phyloP scores from a whole-genome alignment of 2,113 vertebrate species.

The Microtus pennsylvanicus region DNA sequence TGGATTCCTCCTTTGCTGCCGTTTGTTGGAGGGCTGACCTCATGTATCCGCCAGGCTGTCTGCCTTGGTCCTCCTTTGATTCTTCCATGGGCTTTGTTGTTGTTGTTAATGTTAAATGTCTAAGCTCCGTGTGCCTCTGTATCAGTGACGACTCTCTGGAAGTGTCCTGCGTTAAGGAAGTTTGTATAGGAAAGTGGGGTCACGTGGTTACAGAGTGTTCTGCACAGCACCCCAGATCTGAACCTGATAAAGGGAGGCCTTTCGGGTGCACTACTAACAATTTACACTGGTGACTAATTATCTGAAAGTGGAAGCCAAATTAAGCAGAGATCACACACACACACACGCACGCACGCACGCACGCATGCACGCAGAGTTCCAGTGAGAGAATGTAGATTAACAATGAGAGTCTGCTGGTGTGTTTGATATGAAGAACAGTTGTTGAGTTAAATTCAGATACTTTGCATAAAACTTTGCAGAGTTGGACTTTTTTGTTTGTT shows the following conservation, averaged over 20 bases:
- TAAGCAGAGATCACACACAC: neutral
- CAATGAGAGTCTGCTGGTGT: neutral
- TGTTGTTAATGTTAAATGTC: neutral
- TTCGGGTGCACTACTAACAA: neutral
- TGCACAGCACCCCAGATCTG: neutral
- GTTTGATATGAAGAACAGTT: neutral
- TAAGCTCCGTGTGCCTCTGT: neutral
- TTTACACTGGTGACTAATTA: neutral
- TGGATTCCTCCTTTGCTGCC: neutral
- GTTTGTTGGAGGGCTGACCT: neutral
- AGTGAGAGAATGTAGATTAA: neutral
- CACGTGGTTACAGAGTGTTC: neutral
- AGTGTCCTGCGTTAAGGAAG: neutral
- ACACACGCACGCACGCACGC: neutral
- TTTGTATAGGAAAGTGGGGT: neutral
- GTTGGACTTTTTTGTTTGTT: neutral
- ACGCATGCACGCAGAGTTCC: too few species aligned
- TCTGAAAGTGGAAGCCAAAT: constrained; percentile 24
- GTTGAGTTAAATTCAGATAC: neutral
- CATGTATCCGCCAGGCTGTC: neutral
- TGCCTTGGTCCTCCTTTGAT: neutral
- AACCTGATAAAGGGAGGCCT: neutral
- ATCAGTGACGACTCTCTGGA: neutral
- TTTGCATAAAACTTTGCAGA: neutral
- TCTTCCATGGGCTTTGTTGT: neutral